A percentile compares a stretch with the other conserved stretches of the same genome.
Evolutionary conservation across 1,140 invertebrate genomes (phyloP).

Genomic region (Limonius californicus): DNA sequence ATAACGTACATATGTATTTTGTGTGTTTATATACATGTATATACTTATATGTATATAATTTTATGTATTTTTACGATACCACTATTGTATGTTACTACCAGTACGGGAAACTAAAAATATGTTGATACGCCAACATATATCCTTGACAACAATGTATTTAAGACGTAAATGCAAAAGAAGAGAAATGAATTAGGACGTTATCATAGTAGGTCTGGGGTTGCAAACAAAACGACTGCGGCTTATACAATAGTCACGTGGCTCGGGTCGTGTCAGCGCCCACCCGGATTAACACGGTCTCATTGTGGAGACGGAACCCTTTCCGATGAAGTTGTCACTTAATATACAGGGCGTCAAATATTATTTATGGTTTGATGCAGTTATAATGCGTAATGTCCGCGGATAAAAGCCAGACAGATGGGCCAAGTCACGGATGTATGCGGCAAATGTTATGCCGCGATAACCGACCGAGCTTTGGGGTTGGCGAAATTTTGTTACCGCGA

Average conservation of each 20-base stretch:
- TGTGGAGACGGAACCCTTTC: constrained; percentile 30
- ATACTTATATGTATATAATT: too few species aligned
- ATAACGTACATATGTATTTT: too few species aligned
- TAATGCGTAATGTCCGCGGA: constrained; percentile 25
- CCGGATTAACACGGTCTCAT: constrained; percentile 29
- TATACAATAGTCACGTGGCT: constrained; percentile 34
- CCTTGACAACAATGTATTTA: not conserved
- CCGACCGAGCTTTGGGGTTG: not conserved
- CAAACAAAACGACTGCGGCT: constrained; percentile 24
- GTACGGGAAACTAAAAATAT: too few species aligned
- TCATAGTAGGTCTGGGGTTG: not conserved
- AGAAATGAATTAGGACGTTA: not conserved
- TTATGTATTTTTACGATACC: too few species aligned
- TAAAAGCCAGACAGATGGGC: constrained; percentile 29
- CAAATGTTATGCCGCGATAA: constrained; percentile 6
- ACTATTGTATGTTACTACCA: too few species aligned
- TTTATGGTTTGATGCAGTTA: constrained; percentile 34
- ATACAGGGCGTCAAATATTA: constrained; percentile 31
- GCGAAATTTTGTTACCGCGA: too few species aligned
- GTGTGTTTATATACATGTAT: too few species aligned
- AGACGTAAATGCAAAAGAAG: not conserved
- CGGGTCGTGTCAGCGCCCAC: constrained; percentile 29
- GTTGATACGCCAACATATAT: too few species aligned
- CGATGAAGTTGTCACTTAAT: constrained; percentile 36
- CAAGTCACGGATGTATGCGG: constrained; percentile 27